phyloP scores from a whole-genome alignment of 1,140 invertebrate species.

The Brachionus koreanus region DNA sequence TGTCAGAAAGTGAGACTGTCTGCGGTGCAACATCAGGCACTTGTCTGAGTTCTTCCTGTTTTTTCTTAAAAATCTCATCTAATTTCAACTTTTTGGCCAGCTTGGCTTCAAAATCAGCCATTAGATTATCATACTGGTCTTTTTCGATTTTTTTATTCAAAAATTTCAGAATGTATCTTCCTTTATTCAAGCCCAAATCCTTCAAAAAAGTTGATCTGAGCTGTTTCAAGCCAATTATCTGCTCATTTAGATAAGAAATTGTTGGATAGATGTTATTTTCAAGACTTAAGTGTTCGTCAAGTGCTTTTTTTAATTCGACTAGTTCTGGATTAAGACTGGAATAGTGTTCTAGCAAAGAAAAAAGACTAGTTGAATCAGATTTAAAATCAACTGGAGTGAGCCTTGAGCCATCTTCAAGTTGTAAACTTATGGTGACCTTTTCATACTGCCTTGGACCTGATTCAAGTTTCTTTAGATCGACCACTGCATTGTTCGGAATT shows the following conservation, averaged over 20 bases:
- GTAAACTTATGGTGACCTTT: constrained; percentile 1
- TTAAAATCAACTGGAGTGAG: constrained; percentile 19
- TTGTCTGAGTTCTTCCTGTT: neutral
- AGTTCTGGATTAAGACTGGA: neutral
- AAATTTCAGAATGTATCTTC: constrained; percentile 30
- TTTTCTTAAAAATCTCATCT: constrained; percentile 11
- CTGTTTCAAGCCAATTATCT: constrained; percentile 15
- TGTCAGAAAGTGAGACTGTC: neutral
- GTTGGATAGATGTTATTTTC: neutral
- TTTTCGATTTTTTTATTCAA: neutral
- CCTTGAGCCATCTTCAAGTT: constrained; percentile 24
- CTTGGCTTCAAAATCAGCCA: constrained; percentile 6
- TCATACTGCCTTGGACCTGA: neutral
- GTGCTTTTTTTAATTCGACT: neutral
- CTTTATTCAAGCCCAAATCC: constrained; percentile 13
- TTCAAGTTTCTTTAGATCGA: constrained; percentile 30
- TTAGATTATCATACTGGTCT: neutral
- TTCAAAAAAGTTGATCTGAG: neutral
- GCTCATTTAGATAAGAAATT: constrained; percentile 31
- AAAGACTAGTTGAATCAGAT: constrained; percentile 2
- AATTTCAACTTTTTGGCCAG: neutral
- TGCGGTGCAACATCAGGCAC: neutral
- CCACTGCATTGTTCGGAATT: constrained; percentile 30
- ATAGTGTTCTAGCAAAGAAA: neutral
- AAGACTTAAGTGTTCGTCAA: neutral